Evolutionary conservation across 30 jellyfish, hydroid and myxozoan species (phyloP), one percentile per base, ranked within the genome.

Genomic region (Euphysa ruthae): DNA sequence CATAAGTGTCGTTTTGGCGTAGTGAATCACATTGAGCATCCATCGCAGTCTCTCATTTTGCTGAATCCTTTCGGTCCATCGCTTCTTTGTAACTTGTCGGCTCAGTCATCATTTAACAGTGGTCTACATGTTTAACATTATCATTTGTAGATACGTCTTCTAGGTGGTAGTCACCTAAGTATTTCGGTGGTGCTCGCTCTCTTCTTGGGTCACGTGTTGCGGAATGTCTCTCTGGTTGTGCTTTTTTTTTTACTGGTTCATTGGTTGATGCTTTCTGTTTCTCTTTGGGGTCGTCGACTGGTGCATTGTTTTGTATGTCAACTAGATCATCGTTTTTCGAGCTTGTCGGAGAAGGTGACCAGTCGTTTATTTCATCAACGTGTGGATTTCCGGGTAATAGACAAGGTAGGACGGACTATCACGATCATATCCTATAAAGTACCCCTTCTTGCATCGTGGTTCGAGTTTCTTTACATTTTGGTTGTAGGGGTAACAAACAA

Each of bases 1-100:
- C 55, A 27, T 32, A 77, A 6, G 85, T 77, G 66, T 77, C 25
- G 33, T 66, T 77, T 13, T 30, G 50, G 27, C 38, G 43, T n/a
- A 77, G 69, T 19, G 84, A 49, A 24, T 58, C 27, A 38, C 68
- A 55, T 46, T 78, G 81, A 20, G 14, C 72, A 58, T 78, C 81
- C 86, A 78, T 68, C 4, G 93, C 93, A 1, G 24, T 16, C 50
- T 69, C 58, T 79, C 86, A 69, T 27, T 77, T 31, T 51, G 55
- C n/a, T 6, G 85, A 38, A 31, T 77, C 84, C 20, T 34, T 22
- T 21, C 73, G 30, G 68, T 21, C 49, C 57, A 35, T 35, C 29
- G 93, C 93, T 15, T 78, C 86, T 3, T 35, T 56, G 55, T 66
- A 78, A 16, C 73, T 15, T 16, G 31, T 28, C 1, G 85, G 93